Evolutionary conservation across 2,797 vertebrate genomes (phyloP), one percentile per base, ranked within the genome.

Genomic region (Squalus acanthias): DNA sequence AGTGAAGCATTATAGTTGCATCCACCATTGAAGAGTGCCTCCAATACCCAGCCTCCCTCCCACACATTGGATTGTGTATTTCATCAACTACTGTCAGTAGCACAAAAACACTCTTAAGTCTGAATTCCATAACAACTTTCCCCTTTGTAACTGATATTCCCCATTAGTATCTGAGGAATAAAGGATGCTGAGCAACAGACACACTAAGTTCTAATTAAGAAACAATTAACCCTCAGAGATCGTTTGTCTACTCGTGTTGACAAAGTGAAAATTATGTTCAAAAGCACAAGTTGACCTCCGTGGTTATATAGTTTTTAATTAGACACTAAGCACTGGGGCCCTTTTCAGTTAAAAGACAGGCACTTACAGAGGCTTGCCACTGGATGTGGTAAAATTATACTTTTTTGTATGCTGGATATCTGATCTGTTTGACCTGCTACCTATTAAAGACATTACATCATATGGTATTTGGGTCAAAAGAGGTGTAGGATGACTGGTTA

Each of bases 91-190:
- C 87, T 96, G 96, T 96, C 65, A 65, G 88, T 96, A 97, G 89
- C 97, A 96, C 96, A 96, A 96, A 97, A 97, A 97, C 53, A 96
- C 15, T 95, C 95, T 96, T 82, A 96, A 96, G 96, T 97, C 96
- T 97, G 88, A 0, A 96, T 97, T 97, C 97, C 96, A 57, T 96
- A 97, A 96, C 96, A 97, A 92, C 50, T 96, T 97, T 9, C 76
- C 50, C 22, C 96, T 97, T 97, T 97, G 96, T 97, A 97, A 97
- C 72, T 97, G 97, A 97, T 97, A 97, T 97, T 96, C 96, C 96
- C 97, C 96, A 96, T 97, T 97, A 97, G 57, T 70, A 96, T 97
- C 72, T 96, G 96, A 97, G 79, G 96, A 97, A 96, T 95, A 96
- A 96, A 97, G 97, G 96, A 22, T 95, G 93, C 63, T 97, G 96